Base-by-base conservation (phyloP, 2,797 vertebrate genomes). In the Alosa sapidissima region DNA sequence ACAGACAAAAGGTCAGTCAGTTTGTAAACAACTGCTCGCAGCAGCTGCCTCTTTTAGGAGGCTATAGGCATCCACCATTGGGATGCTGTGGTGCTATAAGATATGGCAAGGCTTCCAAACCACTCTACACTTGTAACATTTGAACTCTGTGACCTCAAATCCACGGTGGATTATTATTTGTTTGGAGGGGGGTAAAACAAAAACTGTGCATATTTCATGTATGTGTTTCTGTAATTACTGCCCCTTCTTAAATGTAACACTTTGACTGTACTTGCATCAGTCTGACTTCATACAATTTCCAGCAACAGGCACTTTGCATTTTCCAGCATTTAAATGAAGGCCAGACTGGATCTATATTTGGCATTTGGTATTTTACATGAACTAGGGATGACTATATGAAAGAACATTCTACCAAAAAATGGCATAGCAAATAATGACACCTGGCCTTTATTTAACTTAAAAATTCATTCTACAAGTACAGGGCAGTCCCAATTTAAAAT, bases 1-100 rank as follows among this genome's bases (percentile, higher is more conserved):
- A 47, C 72, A 78, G 72, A 78, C 36, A 47, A 78, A 75, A 78
- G 72, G 72, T 78, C 41, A 78, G 72, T 47, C 72, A 47, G 36
- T 78, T 78, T 78, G 72, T 78, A 36, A 78, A 47, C 72, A 78
- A 75, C 68, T 7, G 11, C 72, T 24, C 58, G n/a, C 58, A 62
- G n/a, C 58, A 24, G 58, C 58, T 24, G 14, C 41, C 36, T 78
- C 72, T 45, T 21, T 78, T 47, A 72, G 36, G 36, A 72, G 68
- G 10, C 16, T 72, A 72, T 72, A 36, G 68, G 5, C 68, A 36
- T 13, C 7, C 41, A 19, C 41, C 16, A 4, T 41, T 16, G 19
- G 41, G 36, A 47, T 7, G 72, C 41, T 19, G 72, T 47, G 72
- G 16, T 47, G 19, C 10, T 78, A 47, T 78, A 36, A 78, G 41